These are phyloP conservation scores for Crax fasciolata DNA, from an alignment of 2,797 vertebrate genomes.

Conservation along the genomic window DNA sequence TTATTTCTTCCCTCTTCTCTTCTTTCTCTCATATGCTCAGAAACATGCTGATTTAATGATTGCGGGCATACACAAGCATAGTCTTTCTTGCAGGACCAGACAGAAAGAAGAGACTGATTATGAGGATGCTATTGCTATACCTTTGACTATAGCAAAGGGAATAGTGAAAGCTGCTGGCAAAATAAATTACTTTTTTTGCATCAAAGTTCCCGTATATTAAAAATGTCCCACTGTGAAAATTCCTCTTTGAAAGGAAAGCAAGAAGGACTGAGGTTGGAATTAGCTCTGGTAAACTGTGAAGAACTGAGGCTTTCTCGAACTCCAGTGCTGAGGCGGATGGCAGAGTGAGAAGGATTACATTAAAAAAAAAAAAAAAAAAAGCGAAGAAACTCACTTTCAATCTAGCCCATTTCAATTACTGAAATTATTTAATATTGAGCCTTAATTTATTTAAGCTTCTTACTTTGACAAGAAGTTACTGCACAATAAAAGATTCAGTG, in stretches of 20 bases:
- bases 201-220: slow-evolving; percentile 45
- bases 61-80: background rate
- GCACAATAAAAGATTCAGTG: background rate
- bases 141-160: slow-evolving; percentile 26
- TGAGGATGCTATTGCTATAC: slow-evolving; percentile 2
- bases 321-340: background rate
- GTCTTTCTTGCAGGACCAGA: slow-evolving; percentile 28
- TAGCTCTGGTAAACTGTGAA: slow-evolving; percentile 44
- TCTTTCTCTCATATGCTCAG: slow-evolving; percentile 5
- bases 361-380: background rate
- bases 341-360: slow-evolving; percentile 4
- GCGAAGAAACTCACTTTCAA: background rate
- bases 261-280: slow-evolving; percentile 33
- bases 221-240: slow-evolving; percentile 39
- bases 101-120: slow-evolving; percentile 21
- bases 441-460: slow-evolving; percentile 48
- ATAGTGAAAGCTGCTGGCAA: slow-evolving; percentile 54
- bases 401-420: slow-evolving; percentile 30
- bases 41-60: background rate
- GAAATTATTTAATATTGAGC: slow-evolving; percentile 29
- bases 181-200: slow-evolving; percentile 67
- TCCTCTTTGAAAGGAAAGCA: slow-evolving; percentile 40
- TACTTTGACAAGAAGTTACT: slow-evolving; percentile 24
- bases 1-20: slow-evolving; percentile 15
- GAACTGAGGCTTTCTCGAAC: slow-evolving; percentile 38